Evolutionary conservation across 2,797 vertebrate genomes (phyloP), one percentile per base, ranked within the genome.

Genomic region (Coregonus suidteri): DNA sequence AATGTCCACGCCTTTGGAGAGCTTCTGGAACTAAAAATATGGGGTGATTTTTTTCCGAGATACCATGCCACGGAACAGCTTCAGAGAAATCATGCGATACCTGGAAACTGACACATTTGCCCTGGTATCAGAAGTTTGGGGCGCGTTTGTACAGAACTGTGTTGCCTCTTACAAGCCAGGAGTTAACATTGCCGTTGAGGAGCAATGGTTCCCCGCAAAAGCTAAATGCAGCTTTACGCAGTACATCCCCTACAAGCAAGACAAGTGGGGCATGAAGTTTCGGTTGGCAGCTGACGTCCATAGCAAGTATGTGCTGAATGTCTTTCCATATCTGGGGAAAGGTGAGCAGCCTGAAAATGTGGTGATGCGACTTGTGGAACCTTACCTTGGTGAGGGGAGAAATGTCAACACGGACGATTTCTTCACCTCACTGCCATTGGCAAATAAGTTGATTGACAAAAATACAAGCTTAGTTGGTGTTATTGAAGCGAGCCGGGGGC

Each of bases 201-300:
- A 74, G 41, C 77, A 76, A 31, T 37, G 73, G 16, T 76, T 74
- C 65, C 69, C 74, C 4, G 54, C 74, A 13, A 82, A 75, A 41
- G 20, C 20, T 4, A 47, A 70, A 16, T 79, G 77, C 59, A 30
- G 1, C 13, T 82, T 82, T 73, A 79, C 65, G 6, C 70, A 52
- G 74, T 79, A 52, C 54, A 76, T 64, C 25, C 3, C 77, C 31
- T 74, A 74, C 51, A 79, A 79, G 62, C 73, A 53, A 0, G 66
- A 78, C 37, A 75, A 47, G 65, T 73, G 70, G 72, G 73, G 68
- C 4, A 76, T 78, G 15, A 78, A 78, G 41, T 78, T 82, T 56
- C 67, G 73, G 68, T 25, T 78, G 59, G 73, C 68, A 6, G 53
- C 56, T 6, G 80, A 78, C 51, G 56, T 75, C 18, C 35, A 47